Conservation (phyloP, 2,888 invertebrate genomes). For the Drosophila suboccidentalis region DNA sequence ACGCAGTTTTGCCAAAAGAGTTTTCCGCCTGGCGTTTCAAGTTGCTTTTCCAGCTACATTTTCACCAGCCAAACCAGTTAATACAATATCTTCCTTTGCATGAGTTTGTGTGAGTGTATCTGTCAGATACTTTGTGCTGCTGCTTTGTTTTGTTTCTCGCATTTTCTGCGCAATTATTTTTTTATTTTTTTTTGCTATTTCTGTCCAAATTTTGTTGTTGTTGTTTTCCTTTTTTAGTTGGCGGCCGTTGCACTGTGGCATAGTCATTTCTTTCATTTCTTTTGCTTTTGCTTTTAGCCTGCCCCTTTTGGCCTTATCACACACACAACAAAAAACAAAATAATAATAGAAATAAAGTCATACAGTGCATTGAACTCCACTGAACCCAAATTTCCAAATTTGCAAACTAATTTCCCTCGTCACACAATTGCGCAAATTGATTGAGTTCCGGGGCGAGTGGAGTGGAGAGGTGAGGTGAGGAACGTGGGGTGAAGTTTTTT, state of each 20-base stretch:
- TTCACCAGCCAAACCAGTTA: constrained; percentile 57
- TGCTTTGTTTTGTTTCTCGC: constrained; percentile 42
- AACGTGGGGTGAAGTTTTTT: neutral
- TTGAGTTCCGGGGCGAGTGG: constrained; percentile 1
- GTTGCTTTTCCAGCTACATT: constrained; percentile 49
- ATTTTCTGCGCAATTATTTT: constrained; percentile 53
- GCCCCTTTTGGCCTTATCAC: constrained; percentile 55
- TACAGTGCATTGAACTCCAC: constrained; percentile 46
- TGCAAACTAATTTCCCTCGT: constrained; percentile 39
- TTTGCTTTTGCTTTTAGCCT: constrained; percentile 13
- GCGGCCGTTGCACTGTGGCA: constrained; percentile 49
- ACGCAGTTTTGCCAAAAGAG: constrained; percentile 60
- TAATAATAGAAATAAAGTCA: constrained; percentile 4
- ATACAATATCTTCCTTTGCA: constrained; percentile 1
- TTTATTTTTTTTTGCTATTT: constrained; percentile 39
- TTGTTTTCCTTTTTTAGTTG: constrained; percentile 40
- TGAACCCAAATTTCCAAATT: constrained; percentile 43
- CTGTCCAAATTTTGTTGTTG: constrained; percentile 45
- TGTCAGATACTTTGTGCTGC: constrained; percentile 39
- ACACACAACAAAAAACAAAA: neutral
- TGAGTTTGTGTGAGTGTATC: constrained; percentile 26
- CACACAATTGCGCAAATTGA: constrained; percentile 28
- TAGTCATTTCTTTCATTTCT: constrained; percentile 41
- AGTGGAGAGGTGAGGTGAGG: neutral
- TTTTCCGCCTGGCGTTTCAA: constrained; percentile 61